Evolutionary conservation across 1,140 invertebrate genomes (phyloP), one percentile per base, ranked within the genome.

Genomic region (Trypoxylus dichotomus): DNA sequence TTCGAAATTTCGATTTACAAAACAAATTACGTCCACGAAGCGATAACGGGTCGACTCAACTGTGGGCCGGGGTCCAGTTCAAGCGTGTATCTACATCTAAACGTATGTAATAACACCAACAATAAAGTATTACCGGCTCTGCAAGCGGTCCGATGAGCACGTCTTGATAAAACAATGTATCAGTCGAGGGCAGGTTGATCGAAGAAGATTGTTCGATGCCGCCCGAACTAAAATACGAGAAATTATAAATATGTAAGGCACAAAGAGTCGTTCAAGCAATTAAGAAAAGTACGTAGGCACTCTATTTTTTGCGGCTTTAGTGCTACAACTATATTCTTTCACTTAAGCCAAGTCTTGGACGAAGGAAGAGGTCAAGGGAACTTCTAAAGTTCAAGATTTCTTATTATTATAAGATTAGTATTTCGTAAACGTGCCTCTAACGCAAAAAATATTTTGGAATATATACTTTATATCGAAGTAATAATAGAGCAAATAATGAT

Each of bases 21-120:
- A 68, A 68, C 60, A 24, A 68, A 68, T 68, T 68, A 68, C 60
- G 60, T 68, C 60, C 60, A 68, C 19, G 47, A 24, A 68, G 27
- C 60, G 21, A 68, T 68, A 68, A 29, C 60, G 24, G 60, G 60
- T 68, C 60, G 27, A 6, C 21, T 68, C 60, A 29, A 15, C 60
- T 29, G 60, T 68, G 60, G 27, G 60, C 60, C 60, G 60, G 24
- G 54, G 76, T 27, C 76, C 58, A 27, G 54, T 60, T 68, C 24
- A 43, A 71, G 54, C 58, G 21, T 29, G 47, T 75, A 75, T 75
- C 74, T 75, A 75, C 74, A 78, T 80, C 76, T 74, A 54, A 77
- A 80, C 79, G 79, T 78, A 76, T 80, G 79, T 80, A 80, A 80
- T 80, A 80, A 78, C 79, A 78, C 77, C 74, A 75, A 75, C 74